Evolutionary conservation across 2,888 invertebrate genomes (phyloP).

Genomic region (Agonopterix subpropinquella): DNA sequence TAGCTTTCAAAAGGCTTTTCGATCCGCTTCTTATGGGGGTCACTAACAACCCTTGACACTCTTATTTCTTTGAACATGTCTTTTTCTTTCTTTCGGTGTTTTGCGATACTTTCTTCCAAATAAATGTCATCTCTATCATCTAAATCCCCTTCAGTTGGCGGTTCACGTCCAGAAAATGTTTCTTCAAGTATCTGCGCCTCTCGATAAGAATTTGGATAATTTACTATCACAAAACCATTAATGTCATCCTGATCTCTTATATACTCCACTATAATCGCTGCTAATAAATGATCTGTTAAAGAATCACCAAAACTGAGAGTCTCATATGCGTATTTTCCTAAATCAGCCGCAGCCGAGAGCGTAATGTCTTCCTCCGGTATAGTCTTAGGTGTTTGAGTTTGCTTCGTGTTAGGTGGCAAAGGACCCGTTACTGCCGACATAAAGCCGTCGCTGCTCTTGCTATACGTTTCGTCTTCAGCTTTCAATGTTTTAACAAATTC

Average conservation of each 20-base stretch:
- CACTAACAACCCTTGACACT: slow-evolving; percentile 66
- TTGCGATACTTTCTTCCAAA: slow-evolving; percentile 53
- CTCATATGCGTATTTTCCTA: slow-evolving; percentile 75
- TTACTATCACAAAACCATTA: slow-evolving; percentile 78
- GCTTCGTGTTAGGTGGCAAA: slow-evolving; percentile 54
- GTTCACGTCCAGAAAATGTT: slow-evolving; percentile 67
- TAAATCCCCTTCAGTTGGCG: slow-evolving; percentile 53
- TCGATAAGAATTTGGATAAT: slow-evolving; percentile 76
- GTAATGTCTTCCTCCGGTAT: slow-evolving; percentile 75
- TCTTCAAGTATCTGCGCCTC: slow-evolving; percentile 78
- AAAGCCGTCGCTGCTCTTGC: slow-evolving; percentile 37
- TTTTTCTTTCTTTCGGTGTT: slow-evolving; percentile 48
- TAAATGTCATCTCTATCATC: slow-evolving; percentile 56
- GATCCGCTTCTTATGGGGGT: slow-evolving; percentile 57
- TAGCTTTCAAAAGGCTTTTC: slow-evolving; percentile 65
- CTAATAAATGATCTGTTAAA: slow-evolving; percentile 70
- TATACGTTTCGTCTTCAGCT: slow-evolving; percentile 37
- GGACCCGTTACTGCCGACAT: slow-evolving; percentile 31
- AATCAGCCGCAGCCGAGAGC: slow-evolving; percentile 63
- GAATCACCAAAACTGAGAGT: slow-evolving; percentile 68
- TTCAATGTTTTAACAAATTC: slow-evolving; percentile 54
- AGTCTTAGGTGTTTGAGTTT: slow-evolving; percentile 77
- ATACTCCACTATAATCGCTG: slow-evolving; percentile 77
- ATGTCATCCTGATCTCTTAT: slow-evolving; percentile 64
- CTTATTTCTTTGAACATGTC: slow-evolving; percentile 50